Evolutionary conservation across 2,888 invertebrate genomes (phyloP), one percentile per base, ranked within the genome.

Genomic region (Megaustenia siamemsis): DNA sequence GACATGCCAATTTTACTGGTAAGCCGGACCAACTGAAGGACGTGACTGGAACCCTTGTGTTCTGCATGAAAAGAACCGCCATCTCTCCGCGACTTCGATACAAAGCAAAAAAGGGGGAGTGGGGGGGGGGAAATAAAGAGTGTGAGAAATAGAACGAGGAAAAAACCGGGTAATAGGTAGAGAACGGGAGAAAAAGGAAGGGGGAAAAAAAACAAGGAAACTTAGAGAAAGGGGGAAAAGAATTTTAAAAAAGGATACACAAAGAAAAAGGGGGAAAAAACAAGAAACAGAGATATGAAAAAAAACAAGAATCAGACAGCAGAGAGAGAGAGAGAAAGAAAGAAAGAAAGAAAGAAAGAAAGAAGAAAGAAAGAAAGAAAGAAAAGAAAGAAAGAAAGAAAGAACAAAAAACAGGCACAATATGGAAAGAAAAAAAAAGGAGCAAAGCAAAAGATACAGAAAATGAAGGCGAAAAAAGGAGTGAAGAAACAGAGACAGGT

Each of bases 81-180:
- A 12, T 49, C 18, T 49, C 10, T 12, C 18, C 10, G 18, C 49
- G 49, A 12, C 18, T 49, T 10, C 56, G 0, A 56, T 5, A 56
- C 24, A 56, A 56, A 56, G 8, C 1, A 12, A 56, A n/a, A 56
- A 12, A 56, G 56, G n/a, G 5, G 21, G 53, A 53, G 21, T 18
- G 15, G 21, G 1, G 53, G 53, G 21, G 53, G 1, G 53, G 53
- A 53, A 10, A 53, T 18, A 49, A 49, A 49, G 18, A 49, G 18
- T 49, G 8, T 21, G n/a, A 45, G 28, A 43, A 32, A 45, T 21
- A 43, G 2, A 49, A 71, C 28, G 49, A 68, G 56, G 24, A 1
- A 32, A 35, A 18, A n/a, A 71, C n/a, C n/a, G n/a, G n/a, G n/a
- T n/a, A 71, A 81, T 38, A 71, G 81, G 45, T 5, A 81, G 81